phyloP scores from a whole-genome alignment of 2,888 invertebrate species.

The Hypselothyrea guttata region DNA sequence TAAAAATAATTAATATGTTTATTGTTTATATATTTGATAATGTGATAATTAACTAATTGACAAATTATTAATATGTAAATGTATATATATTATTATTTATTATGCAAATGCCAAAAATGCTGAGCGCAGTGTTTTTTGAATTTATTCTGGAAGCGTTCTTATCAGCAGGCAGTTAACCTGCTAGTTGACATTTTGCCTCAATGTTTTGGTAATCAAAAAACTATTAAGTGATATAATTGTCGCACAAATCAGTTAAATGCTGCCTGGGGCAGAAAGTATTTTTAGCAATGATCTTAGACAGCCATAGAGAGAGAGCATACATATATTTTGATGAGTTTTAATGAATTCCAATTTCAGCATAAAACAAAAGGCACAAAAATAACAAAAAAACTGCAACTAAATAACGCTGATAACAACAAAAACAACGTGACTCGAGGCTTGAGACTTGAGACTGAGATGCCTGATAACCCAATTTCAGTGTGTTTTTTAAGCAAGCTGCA shows the following conservation, averaged over 20 bases:
- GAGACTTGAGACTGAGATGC: slow-evolving; percentile 52
- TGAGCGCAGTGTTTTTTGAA: not conserved
- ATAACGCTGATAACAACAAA: slow-evolving; percentile 7
- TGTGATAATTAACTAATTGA: too few relatives aligned
- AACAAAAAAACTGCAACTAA: slow-evolving; percentile 44
- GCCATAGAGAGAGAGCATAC: slow-evolving; percentile 4
- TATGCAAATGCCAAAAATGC: not conserved
- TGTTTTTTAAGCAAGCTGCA: too few relatives aligned
- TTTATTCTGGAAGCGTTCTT: slow-evolving; percentile 1
- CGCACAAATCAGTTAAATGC: slow-evolving; percentile 17
- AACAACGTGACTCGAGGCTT: slow-evolving; percentile 21
- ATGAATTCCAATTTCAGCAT: slow-evolving; percentile 68
- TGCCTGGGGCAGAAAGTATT: slow-evolving; percentile 44
- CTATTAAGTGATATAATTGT: slow-evolving; percentile 2
- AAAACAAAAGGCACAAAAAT: too few relatives aligned
- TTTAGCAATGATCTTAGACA: slow-evolving; percentile 61
- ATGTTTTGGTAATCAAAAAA: slow-evolving; percentile 35
- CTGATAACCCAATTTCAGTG: slow-evolving; percentile 71
- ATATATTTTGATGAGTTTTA: slow-evolving; percentile 52
- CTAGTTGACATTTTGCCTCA: slow-evolving; percentile 22
- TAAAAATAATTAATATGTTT: too few relatives aligned
- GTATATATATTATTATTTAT: not conserved
- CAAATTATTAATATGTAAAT: too few relatives aligned
- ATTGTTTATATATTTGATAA: too few relatives aligned
- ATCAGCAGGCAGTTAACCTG: slow-evolving; percentile 30